Conservation (phyloP, 2,113 vertebrate genomes). For the Melozone crissalis region DNA sequence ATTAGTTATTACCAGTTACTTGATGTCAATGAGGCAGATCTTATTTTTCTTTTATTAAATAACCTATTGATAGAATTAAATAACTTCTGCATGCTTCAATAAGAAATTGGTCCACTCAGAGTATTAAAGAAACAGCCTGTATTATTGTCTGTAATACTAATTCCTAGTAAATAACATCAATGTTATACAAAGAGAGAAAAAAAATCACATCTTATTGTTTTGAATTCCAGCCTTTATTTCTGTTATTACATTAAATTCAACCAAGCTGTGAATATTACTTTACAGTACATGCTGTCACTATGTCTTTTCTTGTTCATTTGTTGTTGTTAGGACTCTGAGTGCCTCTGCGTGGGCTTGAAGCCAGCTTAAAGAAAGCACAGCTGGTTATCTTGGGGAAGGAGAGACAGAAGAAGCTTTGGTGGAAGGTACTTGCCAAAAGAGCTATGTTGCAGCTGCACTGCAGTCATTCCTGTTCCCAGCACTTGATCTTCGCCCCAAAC, state of each 20-base stretch:
- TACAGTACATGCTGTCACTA: neutral
- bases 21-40: neutral
- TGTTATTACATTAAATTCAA: neutral
- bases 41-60: neutral
- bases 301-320: neutral
- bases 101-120: neutral
- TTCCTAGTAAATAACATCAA: neutral
- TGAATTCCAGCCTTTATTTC: neutral
- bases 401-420: neutral
- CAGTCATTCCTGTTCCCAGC: neutral
- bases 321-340: neutral
- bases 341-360: neutral
- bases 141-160: neutral
- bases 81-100: neutral
- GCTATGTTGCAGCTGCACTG: rapidly evolving
- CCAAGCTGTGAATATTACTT: neutral
- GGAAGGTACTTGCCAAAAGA: neutral
- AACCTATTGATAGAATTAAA: neutral
- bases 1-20: neutral
- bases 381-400: neutral
- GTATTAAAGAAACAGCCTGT: neutral
- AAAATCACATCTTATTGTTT: neutral
- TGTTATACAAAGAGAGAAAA: neutral
- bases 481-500: neutral
- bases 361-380: neutral